Base-by-base conservation (phyloP, 2,113 vertebrate species). In the Misgurnus anguillicaudatus region DNA sequence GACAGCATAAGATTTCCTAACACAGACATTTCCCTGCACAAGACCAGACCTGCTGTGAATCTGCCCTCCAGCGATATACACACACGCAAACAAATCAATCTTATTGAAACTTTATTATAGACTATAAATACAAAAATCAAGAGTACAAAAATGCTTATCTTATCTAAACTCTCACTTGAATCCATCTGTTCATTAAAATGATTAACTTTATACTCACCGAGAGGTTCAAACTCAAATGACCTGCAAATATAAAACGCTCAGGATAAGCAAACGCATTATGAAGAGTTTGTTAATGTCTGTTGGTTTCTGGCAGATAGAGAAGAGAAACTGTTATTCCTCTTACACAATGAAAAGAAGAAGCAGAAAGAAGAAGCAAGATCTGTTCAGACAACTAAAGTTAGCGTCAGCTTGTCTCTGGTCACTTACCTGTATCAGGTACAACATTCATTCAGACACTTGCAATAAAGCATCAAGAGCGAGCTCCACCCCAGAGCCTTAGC, bases 1-100 rank as follows among this genome's bases (percentile, higher is more conserved):
- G 55, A n/a, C n/a, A 6, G n/a, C 17, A 19, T 57, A 42, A 78
- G 74, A 67, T 64, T 38, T 70, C 73, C 42, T n/a, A n/a, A n/a
- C 47, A 19, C 80, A 60, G 63, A 31, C 58, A 53, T 41, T 61
- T 79, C 39, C 63, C 6, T 5, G 36, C 41, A 41, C 38, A 65
- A 72, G 31, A 42, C 68, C 42, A 24, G 24, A 21, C 19, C 38
- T 45, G 64, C n/a, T 62, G 24, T 21, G 17, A 45, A 53, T 41
- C 21, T 57, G 24, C 1, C n/a, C 68, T 36, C 48, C 62, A 41
- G 51, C 39, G 24, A 58, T 51, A 66, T 21, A 41, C 57, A 63
- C 72, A 42, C 64, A 31, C 42, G 69, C 51, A 63, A 62, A 57
- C 60, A 57, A 55, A 58, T 42, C 58, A 55, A 60, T 31, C 45